Base-by-base conservation (phyloP, 2,113 vertebrate genomes). In the Noturus placidus region DNA sequence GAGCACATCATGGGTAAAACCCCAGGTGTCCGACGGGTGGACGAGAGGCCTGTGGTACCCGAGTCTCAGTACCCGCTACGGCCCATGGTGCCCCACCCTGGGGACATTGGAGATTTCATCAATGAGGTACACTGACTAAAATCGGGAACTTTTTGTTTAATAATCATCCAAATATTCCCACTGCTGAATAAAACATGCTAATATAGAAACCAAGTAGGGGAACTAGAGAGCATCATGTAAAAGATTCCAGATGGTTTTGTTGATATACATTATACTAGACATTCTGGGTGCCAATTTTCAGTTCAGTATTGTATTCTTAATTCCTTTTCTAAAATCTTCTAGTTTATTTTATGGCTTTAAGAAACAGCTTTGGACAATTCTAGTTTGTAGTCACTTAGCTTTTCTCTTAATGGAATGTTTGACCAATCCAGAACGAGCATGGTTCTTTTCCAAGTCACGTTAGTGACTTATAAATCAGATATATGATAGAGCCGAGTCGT, bases 51-150 rank as follows among this genome's bases (percentile, higher is more conserved):
- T 0, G 95, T 99, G 78, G 97, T 97, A 54, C 96, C 98, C 0
- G 98, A 99, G 92, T 97, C 98, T 0, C 98, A 99, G 94, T 99
- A 98, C 93, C 97, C 98, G 0, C 94, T 96, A 92, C 95, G 98
- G 94, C 97, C 97, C 10, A 96, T 97, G 81, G 95, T 98, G 89
- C 98, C 98, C 5, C 98, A 98, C 90, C 98, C 98, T 0, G 98
- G 98, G 81, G 98, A 99, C 94, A 99, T 99, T 17, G 98, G 97
- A 35, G 98, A 99, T 94, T 99, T 99, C 91, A 99, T 99, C 94
- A 97, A 95, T 0, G 98, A 99, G 97, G 98, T 99, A 92, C 91
- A 72, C 27, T 30, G 7, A 38, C 4, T 19, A 2, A 61, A 38
- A 35, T 59, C 19, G 35, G 79, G 10, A 38, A 14, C 9, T 59